Base-by-base conservation (phyloP, 2,113 vertebrate genomes). In the Lathamus discolor region DNA sequence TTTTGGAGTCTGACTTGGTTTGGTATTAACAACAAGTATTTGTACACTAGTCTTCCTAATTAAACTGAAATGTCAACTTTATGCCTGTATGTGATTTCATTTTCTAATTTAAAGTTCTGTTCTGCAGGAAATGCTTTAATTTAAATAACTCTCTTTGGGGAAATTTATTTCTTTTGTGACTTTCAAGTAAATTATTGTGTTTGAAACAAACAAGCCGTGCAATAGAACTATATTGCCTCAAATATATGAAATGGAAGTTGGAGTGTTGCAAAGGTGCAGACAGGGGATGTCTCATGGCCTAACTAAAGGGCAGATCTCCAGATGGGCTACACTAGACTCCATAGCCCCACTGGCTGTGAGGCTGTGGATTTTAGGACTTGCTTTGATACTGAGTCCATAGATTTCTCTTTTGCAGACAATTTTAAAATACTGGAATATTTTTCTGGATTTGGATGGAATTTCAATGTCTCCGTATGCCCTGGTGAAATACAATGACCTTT, bases 1-100 rank as follows among this genome's bases (percentile, higher is more conserved):
- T 54, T 92, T 88, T 97, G 89, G 59, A 97, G 83, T 90, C 75
- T 94, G 85, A 82, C 74, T 96, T 97, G 86, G 93, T 97, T 95
- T 97, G 87, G 86, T 98, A 97, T 95, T 97, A 95, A 89, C 88
- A 97, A 41, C 46, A 90, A 96, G 92, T 97, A 95, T 98, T 97
- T 98, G 95, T 96, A 95, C 77, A 97, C 80, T 95, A 90, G 49
- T 84, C 85, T 94, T 88, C 39, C 69, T 98, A 98, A 98, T 98
- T 98, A 98, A 97, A 96, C 69, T 48, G 86, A 98, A 98, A 98
- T 98, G 98, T 98, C 98, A 98, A 88, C 88, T 94, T 74, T 94
- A 86, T 94, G 90, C 68, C 72, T 96, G 76, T 74, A 83, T 51
- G 84, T 2, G 15, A 86, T 83, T 89, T 92, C 95, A 91, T 89